These are phyloP conservation scores for Microtus ochrogaster DNA, from an alignment of 2,113 vertebrate genomes.

Conservation along the genomic window DNA sequence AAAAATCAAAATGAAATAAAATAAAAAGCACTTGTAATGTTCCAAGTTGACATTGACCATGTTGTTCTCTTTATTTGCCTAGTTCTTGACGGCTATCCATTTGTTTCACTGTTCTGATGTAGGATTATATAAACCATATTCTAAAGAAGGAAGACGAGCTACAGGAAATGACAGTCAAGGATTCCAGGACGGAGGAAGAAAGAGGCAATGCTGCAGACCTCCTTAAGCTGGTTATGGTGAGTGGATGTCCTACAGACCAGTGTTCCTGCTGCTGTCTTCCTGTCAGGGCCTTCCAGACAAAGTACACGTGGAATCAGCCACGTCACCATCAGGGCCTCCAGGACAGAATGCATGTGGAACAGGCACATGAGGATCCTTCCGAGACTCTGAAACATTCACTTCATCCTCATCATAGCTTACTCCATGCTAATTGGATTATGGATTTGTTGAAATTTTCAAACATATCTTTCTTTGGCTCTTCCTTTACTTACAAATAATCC, in stretches of 20 bases:
- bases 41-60: background rate
- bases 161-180: slow-evolving; percentile 89
- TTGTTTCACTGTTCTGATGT: slow-evolving; percentile 40
- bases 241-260: background rate
- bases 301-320: background rate
- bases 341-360: background rate
- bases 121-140: slow-evolving; percentile 92
- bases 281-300: background rate
- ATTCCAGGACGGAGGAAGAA: slow-evolving; percentile 89
- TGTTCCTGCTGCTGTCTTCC: background rate
- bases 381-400: background rate
- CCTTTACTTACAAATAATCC: background rate
- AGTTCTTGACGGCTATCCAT: background rate
- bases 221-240: slow-evolving; percentile 88
- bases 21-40: background rate
- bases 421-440: background rate
- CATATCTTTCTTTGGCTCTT: no score
- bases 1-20: no score
- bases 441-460: slow-evolving; percentile 17
- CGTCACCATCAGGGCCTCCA: no score
- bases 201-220: slow-evolving; percentile 86
- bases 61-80: background rate
- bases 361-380: background rate
- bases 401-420: background rate
- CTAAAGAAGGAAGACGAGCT: slow-evolving; percentile 87